phyloP scores from a whole-genome alignment of 2,113 vertebrate species.

The Cyphomyrus discorhynchus region DNA sequence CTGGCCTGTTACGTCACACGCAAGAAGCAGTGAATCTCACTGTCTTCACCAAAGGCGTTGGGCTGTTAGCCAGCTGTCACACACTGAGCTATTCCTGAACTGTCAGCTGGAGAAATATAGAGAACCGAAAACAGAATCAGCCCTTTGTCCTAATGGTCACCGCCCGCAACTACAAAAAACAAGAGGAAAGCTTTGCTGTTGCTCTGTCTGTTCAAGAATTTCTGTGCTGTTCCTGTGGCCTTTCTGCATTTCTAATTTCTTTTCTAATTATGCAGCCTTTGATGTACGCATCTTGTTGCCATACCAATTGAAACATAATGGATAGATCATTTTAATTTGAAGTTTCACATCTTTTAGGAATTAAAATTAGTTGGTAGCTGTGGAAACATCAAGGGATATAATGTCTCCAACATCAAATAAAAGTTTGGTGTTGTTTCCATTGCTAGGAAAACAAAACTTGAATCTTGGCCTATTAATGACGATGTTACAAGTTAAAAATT shows the following conservation, averaged over 20 bases:
- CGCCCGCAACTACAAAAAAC: neutral
- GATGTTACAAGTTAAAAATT: neutral
- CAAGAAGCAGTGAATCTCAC: neutral
- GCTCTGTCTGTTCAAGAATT: neutral
- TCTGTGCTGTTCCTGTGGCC: neutral
- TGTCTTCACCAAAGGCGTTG: neutral
- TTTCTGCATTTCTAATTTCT: neutral
- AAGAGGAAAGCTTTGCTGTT: neutral
- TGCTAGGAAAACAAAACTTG: neutral
- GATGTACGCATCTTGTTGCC: neutral
- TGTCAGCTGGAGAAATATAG: constrained; percentile 33
- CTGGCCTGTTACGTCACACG: neutral
- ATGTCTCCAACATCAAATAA: neutral
- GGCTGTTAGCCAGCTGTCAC: constrained; percentile 39
- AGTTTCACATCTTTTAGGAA: neutral
- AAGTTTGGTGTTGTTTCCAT: neutral
- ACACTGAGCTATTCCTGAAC: constrained; percentile 45
- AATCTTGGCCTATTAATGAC: neutral
- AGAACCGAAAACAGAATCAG: constrained; percentile 25
- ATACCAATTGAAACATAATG: neutral
- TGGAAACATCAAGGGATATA: neutral
- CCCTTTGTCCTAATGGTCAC: constrained; percentile 34
- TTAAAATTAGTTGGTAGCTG: neutral
- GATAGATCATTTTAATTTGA: neutral
- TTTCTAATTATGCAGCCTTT: neutral